Percentiles rank a stretch among this genome's conserved stretches.
Conservation (phyloP, 2,797 vertebrate species). For the Acropternis orthonyx region DNA sequence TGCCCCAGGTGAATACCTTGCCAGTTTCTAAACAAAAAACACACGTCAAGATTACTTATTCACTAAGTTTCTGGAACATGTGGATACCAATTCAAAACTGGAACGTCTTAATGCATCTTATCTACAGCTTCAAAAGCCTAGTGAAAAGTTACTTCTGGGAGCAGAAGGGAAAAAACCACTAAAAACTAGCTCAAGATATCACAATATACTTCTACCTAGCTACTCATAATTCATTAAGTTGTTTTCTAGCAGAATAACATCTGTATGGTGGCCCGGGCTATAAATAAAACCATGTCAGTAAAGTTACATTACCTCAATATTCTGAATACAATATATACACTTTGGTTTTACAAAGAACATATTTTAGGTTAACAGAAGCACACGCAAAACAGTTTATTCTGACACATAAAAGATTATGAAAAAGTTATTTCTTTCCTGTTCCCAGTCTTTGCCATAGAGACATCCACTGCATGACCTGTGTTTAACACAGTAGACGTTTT, state of each 20-base stretch:
- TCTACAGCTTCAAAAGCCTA: neutral
- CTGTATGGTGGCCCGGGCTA: constrained; percentile 27
- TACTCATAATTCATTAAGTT: constrained; percentile 34
- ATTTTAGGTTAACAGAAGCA: constrained; percentile 25
- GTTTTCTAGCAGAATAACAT: constrained; percentile 57
- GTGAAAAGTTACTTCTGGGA: neutral
- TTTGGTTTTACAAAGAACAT: constrained; percentile 49
- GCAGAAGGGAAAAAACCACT: neutral
- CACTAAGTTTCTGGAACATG: neutral
- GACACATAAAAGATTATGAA: neutral
- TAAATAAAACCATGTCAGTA: constrained; percentile 52
- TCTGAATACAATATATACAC: constrained; percentile 18
- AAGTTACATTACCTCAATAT: constrained; percentile 55
- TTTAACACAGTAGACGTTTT: constrained; percentile 23
- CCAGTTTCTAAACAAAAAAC: constrained; percentile 81
- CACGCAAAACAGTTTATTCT: constrained; percentile 46
- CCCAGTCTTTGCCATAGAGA: constrained; percentile 28
- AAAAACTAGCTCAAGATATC: neutral
- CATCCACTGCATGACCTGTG: constrained; percentile 17
- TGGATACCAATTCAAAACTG: neutral
- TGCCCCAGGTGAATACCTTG: constrained; percentile 90
- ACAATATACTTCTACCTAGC: neutral
- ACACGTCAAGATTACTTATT: neutral
- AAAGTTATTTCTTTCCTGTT: constrained; percentile 18
- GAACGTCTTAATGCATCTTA: neutral